Conservation (phyloP, 30 jellyfish, hydroid and myxozoan species). For the Sanderia malayensis region DNA sequence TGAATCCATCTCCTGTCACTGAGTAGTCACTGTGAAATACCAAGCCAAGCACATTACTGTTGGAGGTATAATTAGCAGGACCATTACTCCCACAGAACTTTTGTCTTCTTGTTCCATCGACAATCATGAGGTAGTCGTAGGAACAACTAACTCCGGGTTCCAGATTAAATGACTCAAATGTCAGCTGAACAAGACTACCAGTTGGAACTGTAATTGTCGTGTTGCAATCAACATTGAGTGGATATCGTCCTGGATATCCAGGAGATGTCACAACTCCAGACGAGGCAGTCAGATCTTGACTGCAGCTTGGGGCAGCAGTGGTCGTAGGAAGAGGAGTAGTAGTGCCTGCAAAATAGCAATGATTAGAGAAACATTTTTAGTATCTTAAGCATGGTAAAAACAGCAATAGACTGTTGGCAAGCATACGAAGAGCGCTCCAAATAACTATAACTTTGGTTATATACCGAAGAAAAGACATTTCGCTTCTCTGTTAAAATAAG, state of each 20-base stretch:
- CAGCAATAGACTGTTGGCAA: too few species aligned
- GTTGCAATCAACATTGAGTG: background rate
- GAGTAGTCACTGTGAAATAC: background rate
- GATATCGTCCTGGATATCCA: conserved; percentile 27
- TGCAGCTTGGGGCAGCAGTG: background rate
- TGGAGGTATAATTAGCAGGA: background rate
- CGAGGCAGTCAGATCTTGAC: background rate
- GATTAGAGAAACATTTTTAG: too few species aligned
- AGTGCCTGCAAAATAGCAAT: too few species aligned
- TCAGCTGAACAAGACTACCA: background rate
- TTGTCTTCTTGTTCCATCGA: background rate
- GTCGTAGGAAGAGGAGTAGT: too few species aligned
- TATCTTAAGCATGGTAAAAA: too few species aligned
- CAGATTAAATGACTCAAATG: background rate
- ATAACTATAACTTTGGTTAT: too few species aligned
- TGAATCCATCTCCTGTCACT: background rate
- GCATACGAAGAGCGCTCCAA: too few species aligned
- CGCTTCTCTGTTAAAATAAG: too few species aligned
- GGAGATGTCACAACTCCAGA: conserved; percentile 20
- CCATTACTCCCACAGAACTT: background rate
- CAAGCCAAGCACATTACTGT: background rate
- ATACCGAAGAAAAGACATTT: too few species aligned
- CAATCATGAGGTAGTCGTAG: background rate
- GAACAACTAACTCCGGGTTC: background rate
- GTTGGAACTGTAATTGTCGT: conserved; percentile 5